Evolutionary conservation across 2,113 vertebrate species (phyloP), one percentile per base, ranked within the genome.

Genomic region (Gobio gobio): DNA sequence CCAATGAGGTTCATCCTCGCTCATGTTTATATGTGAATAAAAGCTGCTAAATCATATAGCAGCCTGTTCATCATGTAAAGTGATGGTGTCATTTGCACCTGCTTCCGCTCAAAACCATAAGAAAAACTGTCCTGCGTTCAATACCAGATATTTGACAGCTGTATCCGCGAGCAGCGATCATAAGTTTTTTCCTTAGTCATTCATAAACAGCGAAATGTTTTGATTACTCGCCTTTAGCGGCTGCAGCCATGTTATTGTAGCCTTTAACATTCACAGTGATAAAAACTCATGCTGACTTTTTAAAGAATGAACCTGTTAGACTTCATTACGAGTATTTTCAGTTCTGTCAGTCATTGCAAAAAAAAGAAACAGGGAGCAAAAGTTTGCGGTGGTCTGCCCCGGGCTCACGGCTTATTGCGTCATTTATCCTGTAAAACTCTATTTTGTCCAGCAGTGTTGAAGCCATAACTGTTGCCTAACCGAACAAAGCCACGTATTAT

Each of bases 401-500:
- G 5, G n/a, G 33, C 56, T 22, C 49, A 68, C 13, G 7, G 76
- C 7, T 85, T 40, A 13, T 82, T 85, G 77, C 88, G 29, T 89
- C 83, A 87, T 79, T 76, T 47, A 63, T 80, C 43, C 73, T 58
- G 83, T 85, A 63, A 63, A 83, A 86, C 78, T 83, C 12, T 74
- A 89, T 81, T 86, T 86, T 83, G 47, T 75, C 84, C 72, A 54
- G 43, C 82, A 22, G 29, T 26, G 24, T 36, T 86, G 85, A 89
- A 68, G 83, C 80, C 72, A 58, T 58, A 72, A 72, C 79, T 54
- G 47, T 73, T 54, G 72, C 22, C 93, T 95, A 92, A 93, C 94
- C 85, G 93, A 92, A 93, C 94, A 94, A 95, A 95, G 54, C 75
- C 59, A 79, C 33, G 33, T 84, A 79, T 88, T 84, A 83, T 58